These are phyloP conservation scores for Danionella cerebrum DNA, from an alignment of 2,113 vertebrate genomes.

Conservation along the genomic window DNA sequence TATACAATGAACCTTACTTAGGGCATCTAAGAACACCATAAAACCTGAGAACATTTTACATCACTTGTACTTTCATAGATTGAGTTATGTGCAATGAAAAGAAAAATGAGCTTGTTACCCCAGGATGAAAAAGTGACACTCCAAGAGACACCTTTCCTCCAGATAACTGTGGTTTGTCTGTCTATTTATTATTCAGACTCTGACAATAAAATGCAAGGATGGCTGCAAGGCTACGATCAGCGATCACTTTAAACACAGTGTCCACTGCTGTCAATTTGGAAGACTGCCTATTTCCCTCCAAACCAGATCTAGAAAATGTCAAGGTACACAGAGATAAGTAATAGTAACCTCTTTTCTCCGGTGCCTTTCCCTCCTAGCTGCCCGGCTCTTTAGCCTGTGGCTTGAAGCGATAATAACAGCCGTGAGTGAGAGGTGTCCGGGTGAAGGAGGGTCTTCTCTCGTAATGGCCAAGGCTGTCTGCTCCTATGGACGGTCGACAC, in stretches of 20 bases:
- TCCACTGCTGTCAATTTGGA: conserved; percentile 59
- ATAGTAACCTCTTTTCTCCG: conserved; percentile 46
- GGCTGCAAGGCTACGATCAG: conserved; percentile 49
- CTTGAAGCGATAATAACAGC: conserved; percentile 62
- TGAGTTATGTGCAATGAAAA: conserved; percentile 15
- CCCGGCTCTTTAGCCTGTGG: conserved; percentile 37
- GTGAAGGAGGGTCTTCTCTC: conserved; percentile 44
- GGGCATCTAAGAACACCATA: too few relatives aligned
- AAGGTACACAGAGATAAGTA: conserved; percentile 55
- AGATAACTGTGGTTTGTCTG: conserved; percentile 42
- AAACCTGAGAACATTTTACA: too few relatives aligned
- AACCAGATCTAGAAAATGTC: conserved; percentile 54
- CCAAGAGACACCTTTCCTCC: conserved; percentile 43
- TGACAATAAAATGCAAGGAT: conserved; percentile 53
- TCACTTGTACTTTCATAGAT: conserved; percentile 37
- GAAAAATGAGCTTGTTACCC: conserved; percentile 10
- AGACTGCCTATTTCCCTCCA: conserved; percentile 47
- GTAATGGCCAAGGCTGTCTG: conserved; percentile 57
- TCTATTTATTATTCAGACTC: conserved; percentile 48
- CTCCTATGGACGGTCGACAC: conserved; percentile 41
- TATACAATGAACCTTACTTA: too few relatives aligned
- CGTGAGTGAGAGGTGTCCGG: conserved; percentile 45
- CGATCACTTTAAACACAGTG: conserved; percentile 64
- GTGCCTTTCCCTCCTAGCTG: conserved; percentile 15
- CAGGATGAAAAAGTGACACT: conserved; percentile 43